Conservation (phyloP, 1,140 invertebrate species). For the Zophobas morio region DNA sequence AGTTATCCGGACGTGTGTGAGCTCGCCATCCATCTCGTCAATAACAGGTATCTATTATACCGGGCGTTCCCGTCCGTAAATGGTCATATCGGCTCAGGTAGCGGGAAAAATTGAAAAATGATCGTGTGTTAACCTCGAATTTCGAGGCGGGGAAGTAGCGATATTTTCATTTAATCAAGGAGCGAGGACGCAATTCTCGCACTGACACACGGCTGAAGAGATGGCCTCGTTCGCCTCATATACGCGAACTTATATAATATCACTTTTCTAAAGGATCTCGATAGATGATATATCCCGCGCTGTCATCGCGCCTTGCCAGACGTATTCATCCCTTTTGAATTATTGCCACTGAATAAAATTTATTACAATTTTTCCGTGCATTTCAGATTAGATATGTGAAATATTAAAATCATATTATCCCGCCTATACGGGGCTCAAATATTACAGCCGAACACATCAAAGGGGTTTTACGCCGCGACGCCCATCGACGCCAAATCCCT, state of each 20-base stretch:
- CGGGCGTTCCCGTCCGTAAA: constrained; percentile 24
- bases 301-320: constrained; percentile 62
- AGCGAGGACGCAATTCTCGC: constrained; percentile 2
- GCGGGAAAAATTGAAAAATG: constrained; percentile 23
- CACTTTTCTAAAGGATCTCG: constrained; percentile 61
- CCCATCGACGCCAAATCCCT: constrained; percentile 27
- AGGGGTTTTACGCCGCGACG: constrained; percentile 28
- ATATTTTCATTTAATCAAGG: constrained; percentile 41
- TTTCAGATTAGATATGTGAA: constrained; percentile 64
- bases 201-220: constrained; percentile 25
- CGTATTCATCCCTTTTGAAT: constrained; percentile 65
- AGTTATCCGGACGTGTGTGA: constrained; percentile 25
- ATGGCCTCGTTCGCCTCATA: constrained; percentile 51
- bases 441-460: constrained; percentile 44
- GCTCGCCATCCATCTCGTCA: constrained; percentile 33
- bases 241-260: constrained; percentile 61
- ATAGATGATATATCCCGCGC: constrained; percentile 65
- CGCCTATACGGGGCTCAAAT: constrained; percentile 46
- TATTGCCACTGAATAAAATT: constrained; percentile 65
- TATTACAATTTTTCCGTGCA: constrained; percentile 64
- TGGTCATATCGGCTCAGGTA: constrained; percentile 22
- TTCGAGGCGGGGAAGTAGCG: constrained; percentile 7
- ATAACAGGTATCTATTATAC: constrained; percentile 39
- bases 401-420: constrained; percentile 63
- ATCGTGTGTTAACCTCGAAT: constrained; percentile 35